Percentiles rank a stretch among this genome's conserved stretches.
phyloP scores from a whole-genome alignment of 2,797 vertebrate species.

The Oryzias sinensis region DNA sequence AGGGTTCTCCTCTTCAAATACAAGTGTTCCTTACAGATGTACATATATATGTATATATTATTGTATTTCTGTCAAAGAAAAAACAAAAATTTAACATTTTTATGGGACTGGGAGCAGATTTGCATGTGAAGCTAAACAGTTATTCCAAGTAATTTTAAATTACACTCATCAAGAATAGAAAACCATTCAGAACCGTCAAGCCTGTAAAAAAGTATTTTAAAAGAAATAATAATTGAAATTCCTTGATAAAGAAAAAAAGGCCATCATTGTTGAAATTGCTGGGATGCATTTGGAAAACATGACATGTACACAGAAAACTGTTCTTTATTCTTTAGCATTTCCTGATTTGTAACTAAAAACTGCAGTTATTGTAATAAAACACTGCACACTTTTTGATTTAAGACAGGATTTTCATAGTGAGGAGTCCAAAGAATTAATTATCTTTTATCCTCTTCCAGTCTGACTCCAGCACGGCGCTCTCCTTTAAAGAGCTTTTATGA shows the following conservation, averaged over 20 bases:
- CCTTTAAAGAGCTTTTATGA: slow-evolving; percentile 22
- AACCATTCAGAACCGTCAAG: no score
- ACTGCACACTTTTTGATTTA: not conserved
- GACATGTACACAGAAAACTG: not conserved
- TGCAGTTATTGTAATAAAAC: not conserved
- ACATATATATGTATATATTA: no score
- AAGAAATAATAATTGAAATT: not conserved
- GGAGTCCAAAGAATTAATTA: not conserved
- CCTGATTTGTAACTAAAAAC: no score
- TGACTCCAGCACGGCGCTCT: slow-evolving; percentile 18
- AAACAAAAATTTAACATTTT: no score
- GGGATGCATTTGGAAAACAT: not conserved
- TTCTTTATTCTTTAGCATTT: not conserved
- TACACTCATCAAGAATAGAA: no score
- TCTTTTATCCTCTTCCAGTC: slow-evolving; percentile 3
- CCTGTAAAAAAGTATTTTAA: not conserved
- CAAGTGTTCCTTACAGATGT: no score
- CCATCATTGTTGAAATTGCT: not conserved
- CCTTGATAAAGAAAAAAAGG: not conserved
- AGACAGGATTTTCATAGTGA: not conserved
- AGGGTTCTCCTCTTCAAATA: no score
- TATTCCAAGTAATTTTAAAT: no score
- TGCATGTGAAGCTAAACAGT: no score
- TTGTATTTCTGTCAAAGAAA: no score
- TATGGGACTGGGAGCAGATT: no score